These are phyloP conservation scores for Eulemur rubriventer DNA, from an alignment of 2,797 vertebrate genomes.

Conservation along the genomic window DNA sequence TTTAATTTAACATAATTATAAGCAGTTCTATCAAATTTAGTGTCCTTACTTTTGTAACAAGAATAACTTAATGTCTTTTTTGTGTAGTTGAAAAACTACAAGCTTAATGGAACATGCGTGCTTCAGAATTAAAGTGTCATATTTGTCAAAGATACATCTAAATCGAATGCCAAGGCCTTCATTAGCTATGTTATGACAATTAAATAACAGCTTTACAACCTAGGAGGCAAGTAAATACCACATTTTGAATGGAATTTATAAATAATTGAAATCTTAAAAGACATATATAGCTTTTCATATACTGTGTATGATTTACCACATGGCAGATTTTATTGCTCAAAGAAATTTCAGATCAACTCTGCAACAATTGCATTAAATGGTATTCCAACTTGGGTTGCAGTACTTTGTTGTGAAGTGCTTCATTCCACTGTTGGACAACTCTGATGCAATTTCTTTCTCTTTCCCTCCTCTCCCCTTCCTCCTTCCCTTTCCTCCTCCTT, in stretches of 20 bases:
- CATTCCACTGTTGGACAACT: neutral
- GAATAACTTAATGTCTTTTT: constrained; percentile 28
- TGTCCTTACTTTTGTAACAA: neutral
- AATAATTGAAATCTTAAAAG: constrained; percentile 32
- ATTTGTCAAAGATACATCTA: constrained; percentile 31
- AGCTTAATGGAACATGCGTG: constrained; percentile 16
- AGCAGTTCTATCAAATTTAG: constrained; percentile 33
- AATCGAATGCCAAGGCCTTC: neutral
- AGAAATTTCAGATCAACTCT: constrained; percentile 5
- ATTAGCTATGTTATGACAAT: constrained; percentile 36
- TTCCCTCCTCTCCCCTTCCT: neutral
- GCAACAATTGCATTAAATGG: neutral
- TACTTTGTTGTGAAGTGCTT: neutral
- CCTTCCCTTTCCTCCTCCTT: neutral
- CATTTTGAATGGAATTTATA: constrained; percentile 19
- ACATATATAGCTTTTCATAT: neutral
- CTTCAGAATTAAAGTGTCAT: constrained; percentile 25
- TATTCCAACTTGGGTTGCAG: neutral
- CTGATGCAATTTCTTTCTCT: neutral
- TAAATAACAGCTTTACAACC: constrained; percentile 29
- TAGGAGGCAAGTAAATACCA: constrained; percentile 15
- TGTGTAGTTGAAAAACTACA: constrained; percentile 29
- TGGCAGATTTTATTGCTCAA: neutral
- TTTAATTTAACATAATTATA: constrained; percentile 42
- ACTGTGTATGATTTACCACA: neutral